Evolutionary conservation across 2,113 vertebrate genomes (phyloP), one percentile per base, ranked within the genome.

Genomic region (Eurypyga helias): DNA sequence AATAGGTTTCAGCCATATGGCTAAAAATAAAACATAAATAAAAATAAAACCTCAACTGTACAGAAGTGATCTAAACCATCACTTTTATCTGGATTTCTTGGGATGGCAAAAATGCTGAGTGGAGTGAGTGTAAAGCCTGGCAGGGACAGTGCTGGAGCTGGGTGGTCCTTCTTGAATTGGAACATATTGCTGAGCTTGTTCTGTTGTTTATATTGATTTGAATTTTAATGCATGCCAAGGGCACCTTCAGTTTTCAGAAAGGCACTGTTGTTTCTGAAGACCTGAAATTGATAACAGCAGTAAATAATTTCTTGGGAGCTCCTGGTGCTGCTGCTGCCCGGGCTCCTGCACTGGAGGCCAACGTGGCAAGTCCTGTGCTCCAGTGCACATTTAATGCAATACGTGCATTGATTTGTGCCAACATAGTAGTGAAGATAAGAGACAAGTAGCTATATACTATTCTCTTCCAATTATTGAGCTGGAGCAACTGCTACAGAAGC

Each of bases 171-270:
- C 66, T 52, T 31, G 80, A 72, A 67, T 62, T 24, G 15, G 49
- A 86, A 83, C 64, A 20, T 64, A 36, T 17, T 36, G 83, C 90
- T 90, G 86, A 90, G 80, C 76, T 81, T 10, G 55, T 83, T 65
- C 64, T 61, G 64, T 72, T 8, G 0, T 25, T 43, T 8, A 0
- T 65, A 90, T 65, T 45, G 76, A 94, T 79, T 57, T 71, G 80
- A 87, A 87, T 93, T 81, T n/a, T 57, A 76, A 71, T 84, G 88
- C 48, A 5, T 62, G 34, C 57, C 90, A 87, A 94, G 88, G 93
- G 90, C 95, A 96, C 88, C 83, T 96, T 84, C 90, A 89, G 51
- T 86, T 92, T 75, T 65, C 85, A 88, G 88, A 55, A 67, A 77
- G 66, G 34, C 29, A 6, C 62, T 28, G 2, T 45, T 84, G 18